Percentiles rank a stretch among this genome's conserved stretches.
Conservation (phyloP, 2,888 invertebrate genomes). For the Bedellia somnulentella region DNA sequence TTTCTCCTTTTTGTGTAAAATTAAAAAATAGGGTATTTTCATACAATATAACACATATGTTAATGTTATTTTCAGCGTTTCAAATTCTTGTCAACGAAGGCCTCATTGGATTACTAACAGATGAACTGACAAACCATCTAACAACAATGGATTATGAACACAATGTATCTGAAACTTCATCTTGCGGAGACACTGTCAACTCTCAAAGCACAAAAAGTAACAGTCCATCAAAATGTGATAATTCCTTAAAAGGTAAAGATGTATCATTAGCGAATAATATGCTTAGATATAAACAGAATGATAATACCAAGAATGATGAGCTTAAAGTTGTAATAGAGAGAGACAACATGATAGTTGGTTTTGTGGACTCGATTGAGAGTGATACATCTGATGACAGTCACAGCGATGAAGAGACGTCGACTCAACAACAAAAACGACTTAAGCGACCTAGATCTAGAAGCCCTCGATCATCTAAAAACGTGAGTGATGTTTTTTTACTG, state of each 20-base stretch:
- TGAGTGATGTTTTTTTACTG: no score
- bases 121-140: slow-evolving; percentile 36
- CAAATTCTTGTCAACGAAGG: slow-evolving; percentile 50
- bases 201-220: not conserved
- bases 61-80: slow-evolving; percentile 43
- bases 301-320: slow-evolving; percentile 28
- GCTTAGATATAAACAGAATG: slow-evolving; percentile 23
- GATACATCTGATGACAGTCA: slow-evolving; percentile 38
- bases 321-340: slow-evolving; percentile 46
- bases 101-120: slow-evolving; percentile 35
- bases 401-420: slow-evolving; percentile 25
- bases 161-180: slow-evolving; percentile 21
- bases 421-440: slow-evolving; percentile 19
- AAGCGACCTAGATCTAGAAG: slow-evolving; percentile 32
- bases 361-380: slow-evolving; percentile 39
- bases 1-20: no score
- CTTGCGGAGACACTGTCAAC: not conserved
- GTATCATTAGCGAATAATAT: slow-evolving; percentile 19
- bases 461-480: slow-evolving; percentile 29
- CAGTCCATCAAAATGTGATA: not conserved
- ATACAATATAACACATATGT: no score
- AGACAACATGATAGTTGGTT: slow-evolving; percentile 51
- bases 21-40: no score
- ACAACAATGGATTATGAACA: slow-evolving; percentile 45
- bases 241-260: not conserved